phyloP scores from a whole-genome alignment of 2,797 vertebrate species.

The Poecilia velifera region DNA sequence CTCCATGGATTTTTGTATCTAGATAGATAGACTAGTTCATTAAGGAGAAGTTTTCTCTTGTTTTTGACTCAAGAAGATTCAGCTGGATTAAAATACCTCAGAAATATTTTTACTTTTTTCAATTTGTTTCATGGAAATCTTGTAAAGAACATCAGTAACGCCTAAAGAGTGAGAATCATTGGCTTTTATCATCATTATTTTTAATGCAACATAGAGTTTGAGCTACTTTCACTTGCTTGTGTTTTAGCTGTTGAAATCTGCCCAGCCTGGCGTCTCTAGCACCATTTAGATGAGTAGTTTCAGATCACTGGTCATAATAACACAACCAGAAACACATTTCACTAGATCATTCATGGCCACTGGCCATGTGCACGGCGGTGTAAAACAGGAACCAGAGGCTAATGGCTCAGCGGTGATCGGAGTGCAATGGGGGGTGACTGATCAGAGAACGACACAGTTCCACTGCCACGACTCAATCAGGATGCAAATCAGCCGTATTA shows the following conservation, averaged over 20 bases:
- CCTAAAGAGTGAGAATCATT: not conserved
- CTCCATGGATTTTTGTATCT: not conserved
- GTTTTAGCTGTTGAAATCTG: not conserved
- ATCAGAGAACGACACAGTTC: not conserved
- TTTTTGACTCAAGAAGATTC: not conserved
- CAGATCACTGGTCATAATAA: not conserved
- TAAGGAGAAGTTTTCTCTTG: not conserved
- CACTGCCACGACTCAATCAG: not conserved
- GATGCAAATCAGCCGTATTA: slow-evolving; percentile 1
- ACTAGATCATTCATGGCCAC: not conserved
- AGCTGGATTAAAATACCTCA: not conserved
- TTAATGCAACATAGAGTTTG: not conserved
- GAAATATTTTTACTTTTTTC: not conserved
- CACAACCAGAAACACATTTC: not conserved
- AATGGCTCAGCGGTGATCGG: not conserved
- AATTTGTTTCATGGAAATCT: not conserved
- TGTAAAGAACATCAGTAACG: not conserved
- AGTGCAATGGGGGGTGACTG: not conserved
- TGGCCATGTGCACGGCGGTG: not conserved
- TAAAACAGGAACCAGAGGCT: not conserved
- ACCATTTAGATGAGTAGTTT: not conserved
- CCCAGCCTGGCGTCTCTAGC: not conserved
- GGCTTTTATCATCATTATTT: not conserved
- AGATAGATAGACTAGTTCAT: not conserved
- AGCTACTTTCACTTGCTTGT: not conserved